Percentiles rank a stretch among this genome's conserved stretches.
phyloP scores from a whole-genome alignment of 2,888 invertebrate genomes.

The Cactoblastis cactorum region DNA sequence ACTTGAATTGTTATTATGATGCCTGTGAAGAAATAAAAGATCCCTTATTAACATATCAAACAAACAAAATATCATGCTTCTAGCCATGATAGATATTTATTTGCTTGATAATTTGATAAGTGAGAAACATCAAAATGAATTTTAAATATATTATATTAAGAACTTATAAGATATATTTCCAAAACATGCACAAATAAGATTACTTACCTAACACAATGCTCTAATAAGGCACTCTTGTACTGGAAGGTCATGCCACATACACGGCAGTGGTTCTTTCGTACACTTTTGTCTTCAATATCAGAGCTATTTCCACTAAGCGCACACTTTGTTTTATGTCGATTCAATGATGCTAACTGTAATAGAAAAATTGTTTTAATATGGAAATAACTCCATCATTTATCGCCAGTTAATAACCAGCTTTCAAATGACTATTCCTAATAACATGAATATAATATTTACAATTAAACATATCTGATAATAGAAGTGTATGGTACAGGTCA shows the following conservation, averaged over 20 bases:
- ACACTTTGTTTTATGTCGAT: slow-evolving; percentile 53
- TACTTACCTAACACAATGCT: slow-evolving; percentile 58
- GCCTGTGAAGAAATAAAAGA: slow-evolving; percentile 24
- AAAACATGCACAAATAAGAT: background rate
- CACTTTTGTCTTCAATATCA: slow-evolving; percentile 30
- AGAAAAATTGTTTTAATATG: background rate
- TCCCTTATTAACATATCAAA: background rate
- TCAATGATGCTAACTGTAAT: slow-evolving; percentile 57
- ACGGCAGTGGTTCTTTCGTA: slow-evolving; percentile 53
- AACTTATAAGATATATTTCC: too few relatives aligned
- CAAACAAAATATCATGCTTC: too few relatives aligned
- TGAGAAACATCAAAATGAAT: too few relatives aligned
- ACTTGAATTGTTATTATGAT: slow-evolving; percentile 39
- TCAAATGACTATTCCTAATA: too few relatives aligned
- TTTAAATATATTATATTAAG: too few relatives aligned
- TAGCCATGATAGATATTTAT: too few relatives aligned
- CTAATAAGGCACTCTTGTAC: slow-evolving; percentile 56
- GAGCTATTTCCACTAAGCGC: slow-evolving; percentile 22
- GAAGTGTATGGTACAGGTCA: slow-evolving; percentile 16
- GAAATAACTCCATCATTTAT: too few relatives aligned
- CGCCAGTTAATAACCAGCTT: too few relatives aligned
- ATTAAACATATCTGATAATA: too few relatives aligned
- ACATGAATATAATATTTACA: too few relatives aligned
- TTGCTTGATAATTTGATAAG: too few relatives aligned
- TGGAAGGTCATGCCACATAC: slow-evolving; percentile 57